Base-by-base conservation (phyloP, 2,113 vertebrate species). In the Scophthalmus maximus region DNA sequence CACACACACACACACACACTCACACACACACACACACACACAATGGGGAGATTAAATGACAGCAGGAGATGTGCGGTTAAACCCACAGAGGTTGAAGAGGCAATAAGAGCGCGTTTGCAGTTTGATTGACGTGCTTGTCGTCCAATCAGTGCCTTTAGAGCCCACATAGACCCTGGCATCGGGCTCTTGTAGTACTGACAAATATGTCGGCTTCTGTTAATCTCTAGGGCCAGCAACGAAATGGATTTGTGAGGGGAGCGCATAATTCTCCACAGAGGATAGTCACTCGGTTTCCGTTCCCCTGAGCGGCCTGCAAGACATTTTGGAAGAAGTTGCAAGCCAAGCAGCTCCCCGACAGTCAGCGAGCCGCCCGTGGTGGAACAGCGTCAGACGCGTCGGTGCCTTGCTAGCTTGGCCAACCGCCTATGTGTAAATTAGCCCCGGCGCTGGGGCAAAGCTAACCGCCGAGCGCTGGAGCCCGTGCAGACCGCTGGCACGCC, bases 131-230 rank as follows among this genome's bases (percentile, higher is more conserved):
- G 64, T 0, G 1, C 0, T 0, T 0, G 8, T 23, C 6, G 65
- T 69, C 85, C 83, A 85, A 80, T 82, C 78, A 29, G 49, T 1
- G 65, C 36, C 42, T 8, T 49, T 62, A 44, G 61, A n/a, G n/a
- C n/a, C 71, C 63, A 69, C 57, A 65, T 68, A 59, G 49, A 80
- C 57, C 51, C 26, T 75, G 58, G 76, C 65, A 44, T 65, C 56
- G 83, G 78, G n/a, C n/a, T 80, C 78, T 65, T 65, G 62, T 68
- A 72, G 53, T 79, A 73, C 63, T 68, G 83, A 73, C 56, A 64
- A 85, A 79, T 59, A 74, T 83, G 72, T 83, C 74, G 79, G 77
- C 69, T 74, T 74, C 47, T 68, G 68, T 73, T 62, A 49, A 12
- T 57, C 60, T 65, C 1, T 44, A 42, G 27, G n/a, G 20, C 38